A percentile compares a stretch with the other conserved stretches of the same genome.
Evolutionary conservation across 1,140 invertebrate genomes (phyloP).

Genomic region (Drosophila seguyi): DNA sequence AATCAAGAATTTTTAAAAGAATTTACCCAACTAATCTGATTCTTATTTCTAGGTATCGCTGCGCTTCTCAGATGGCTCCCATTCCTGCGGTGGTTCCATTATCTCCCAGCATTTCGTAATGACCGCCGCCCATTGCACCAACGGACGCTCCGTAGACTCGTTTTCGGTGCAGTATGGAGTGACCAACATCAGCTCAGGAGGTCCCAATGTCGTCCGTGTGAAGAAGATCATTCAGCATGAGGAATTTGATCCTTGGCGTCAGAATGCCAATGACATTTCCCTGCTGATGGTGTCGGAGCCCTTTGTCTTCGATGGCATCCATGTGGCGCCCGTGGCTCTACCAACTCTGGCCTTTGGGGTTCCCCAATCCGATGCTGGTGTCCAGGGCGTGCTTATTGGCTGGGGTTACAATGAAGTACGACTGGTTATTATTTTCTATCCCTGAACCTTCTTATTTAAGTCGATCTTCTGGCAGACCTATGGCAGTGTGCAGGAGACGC

Average conservation of each 20-base stretch:
- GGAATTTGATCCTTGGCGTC: slow-evolving; percentile 53
- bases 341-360: slow-evolving; percentile 55
- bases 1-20: neutral
- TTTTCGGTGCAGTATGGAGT: slow-evolving; percentile 69
- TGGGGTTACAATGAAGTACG: slow-evolving; percentile 79
- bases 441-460: no score
- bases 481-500: slow-evolving; percentile 62
- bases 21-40: neutral
- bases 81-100: slow-evolving; percentile 87
- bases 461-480: slow-evolving; percentile 62
- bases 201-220: slow-evolving; percentile 68
- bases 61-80: slow-evolving; percentile 70
- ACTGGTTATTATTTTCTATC: neutral
- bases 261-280: slow-evolving; percentile 79
- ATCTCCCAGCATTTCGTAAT: slow-evolving; percentile 86
- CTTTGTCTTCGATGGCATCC: slow-evolving; percentile 55
- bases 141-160: slow-evolving; percentile 45
- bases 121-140: slow-evolving; percentile 87
- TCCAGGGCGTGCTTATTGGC: slow-evolving; percentile 65
- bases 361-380: slow-evolving; percentile 55
- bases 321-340: slow-evolving; percentile 61
- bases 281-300: slow-evolving; percentile 54
- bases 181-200: slow-evolving; percentile 44
- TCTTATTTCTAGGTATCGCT: slow-evolving; percentile 62
- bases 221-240: slow-evolving; percentile 76